These are phyloP conservation scores for Cassiopea andromeda DNA, from an alignment of 30 jellyfish, hydroid and myxozoan species.

Conservation along the genomic window DNA sequence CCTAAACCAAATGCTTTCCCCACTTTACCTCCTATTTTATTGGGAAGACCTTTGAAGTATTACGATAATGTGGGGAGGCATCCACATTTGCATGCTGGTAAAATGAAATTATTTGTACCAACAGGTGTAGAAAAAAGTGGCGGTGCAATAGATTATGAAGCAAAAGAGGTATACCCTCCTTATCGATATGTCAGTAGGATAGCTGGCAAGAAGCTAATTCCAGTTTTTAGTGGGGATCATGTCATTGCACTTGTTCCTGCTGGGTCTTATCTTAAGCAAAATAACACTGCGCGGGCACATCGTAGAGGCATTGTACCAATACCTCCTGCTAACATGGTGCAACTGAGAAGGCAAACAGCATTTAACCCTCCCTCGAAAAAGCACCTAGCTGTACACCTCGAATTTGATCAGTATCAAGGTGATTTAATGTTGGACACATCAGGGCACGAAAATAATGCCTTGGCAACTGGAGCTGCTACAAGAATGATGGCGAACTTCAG, in stretches of 20 bases:
- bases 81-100: slow-evolving; percentile 96
- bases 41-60: slow-evolving; percentile 92
- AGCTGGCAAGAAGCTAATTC: slow-evolving; percentile 67
- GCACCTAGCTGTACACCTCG: slow-evolving; percentile 76
- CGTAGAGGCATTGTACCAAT: slow-evolving; percentile 75
- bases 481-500: slow-evolving; percentile 85
- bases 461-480: slow-evolving; percentile 90
- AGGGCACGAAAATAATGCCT: slow-evolving; percentile 86
- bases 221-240: slow-evolving; percentile 74
- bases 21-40: slow-evolving; percentile 63
- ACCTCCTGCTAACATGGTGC: slow-evolving; percentile 50
- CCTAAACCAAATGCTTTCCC: slow-evolving; percentile 51
- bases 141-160: slow-evolving; percentile 34
- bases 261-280: slow-evolving; percentile 58
- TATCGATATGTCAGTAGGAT: slow-evolving; percentile 27
- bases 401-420: slow-evolving; percentile 86
- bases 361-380: slow-evolving; percentile 78
- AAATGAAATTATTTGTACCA: slow-evolving; percentile 83
- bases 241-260: slow-evolving; percentile 71
- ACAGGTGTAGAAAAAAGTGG: slow-evolving; percentile 57
- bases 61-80: slow-evolving; percentile 48
- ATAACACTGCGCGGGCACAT: slow-evolving; percentile 65
- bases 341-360: slow-evolving; percentile 72
- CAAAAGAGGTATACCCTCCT: slow-evolving; percentile 70
- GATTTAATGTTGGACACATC: slow-evolving; percentile 84